These are phyloP conservation scores for Scatophagus argus DNA, from an alignment of 2,113 vertebrate species.

Conservation along the genomic window DNA sequence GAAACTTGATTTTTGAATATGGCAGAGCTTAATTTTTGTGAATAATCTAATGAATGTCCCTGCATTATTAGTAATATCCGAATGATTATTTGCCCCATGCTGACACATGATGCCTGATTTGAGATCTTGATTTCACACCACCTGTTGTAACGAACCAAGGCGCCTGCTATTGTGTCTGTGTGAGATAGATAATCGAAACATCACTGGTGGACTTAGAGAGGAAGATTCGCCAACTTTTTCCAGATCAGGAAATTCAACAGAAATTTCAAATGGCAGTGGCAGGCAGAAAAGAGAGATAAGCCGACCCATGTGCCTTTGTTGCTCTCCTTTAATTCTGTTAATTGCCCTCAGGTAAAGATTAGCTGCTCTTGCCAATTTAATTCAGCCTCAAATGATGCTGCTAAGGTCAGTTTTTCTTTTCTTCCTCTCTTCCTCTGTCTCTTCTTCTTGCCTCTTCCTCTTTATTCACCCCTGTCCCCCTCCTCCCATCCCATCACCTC, in stretches of 20 bases:
- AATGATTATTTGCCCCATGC: conserved; percentile 10
- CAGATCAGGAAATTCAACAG: conserved; percentile 54
- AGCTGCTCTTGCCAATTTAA: conserved; percentile 97
- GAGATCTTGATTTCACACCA: conserved; percentile 18
- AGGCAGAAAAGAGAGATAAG: conserved; percentile 69
- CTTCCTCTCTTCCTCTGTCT: conserved; percentile 60
- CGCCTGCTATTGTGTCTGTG: conserved; percentile 30
- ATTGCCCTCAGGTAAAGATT: conserved; percentile 98
- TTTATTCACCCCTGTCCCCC: conserved; percentile 52
- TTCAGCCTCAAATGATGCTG: conserved; percentile 95
- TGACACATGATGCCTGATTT: background rate
- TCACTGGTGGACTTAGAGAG: conserved; percentile 12
- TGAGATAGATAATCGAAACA: conserved; percentile 30
- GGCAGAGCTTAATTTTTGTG: background rate
- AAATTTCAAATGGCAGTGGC: conserved; percentile 76
- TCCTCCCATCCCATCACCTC: conserved; percentile 30
- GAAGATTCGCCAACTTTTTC: conserved; percentile 55
- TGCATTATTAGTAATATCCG: background rate
- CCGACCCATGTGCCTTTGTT: conserved; percentile 85
- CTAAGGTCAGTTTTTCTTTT: conserved; percentile 91
- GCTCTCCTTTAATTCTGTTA: conserved; percentile 94
- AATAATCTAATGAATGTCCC: background rate
- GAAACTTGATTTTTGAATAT: conserved; percentile 9
- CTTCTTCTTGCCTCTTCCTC: conserved; percentile 50
- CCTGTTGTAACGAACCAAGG: background rate